Evolutionary conservation across 2,888 invertebrate species (phyloP).

Genomic region (Campoplex nolae): DNA sequence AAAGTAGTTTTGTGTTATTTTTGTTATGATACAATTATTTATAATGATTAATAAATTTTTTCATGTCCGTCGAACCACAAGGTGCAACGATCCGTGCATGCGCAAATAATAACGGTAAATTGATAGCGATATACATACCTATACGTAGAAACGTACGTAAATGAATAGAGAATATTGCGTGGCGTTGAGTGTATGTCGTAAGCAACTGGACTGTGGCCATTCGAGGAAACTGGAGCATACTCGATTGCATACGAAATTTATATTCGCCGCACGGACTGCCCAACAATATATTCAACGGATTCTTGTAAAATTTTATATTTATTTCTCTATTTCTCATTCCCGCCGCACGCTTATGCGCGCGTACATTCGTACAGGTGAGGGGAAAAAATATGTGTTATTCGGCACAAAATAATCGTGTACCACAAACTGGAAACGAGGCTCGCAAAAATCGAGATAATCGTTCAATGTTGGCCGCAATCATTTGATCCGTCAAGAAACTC

Average conservation of each 20-base stretch:
- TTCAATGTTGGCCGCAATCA: neutral
- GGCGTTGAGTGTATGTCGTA: conserved; percentile 62
- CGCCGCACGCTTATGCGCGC: neutral
- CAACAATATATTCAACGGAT: neutral
- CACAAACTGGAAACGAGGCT: conserved; percentile 1
- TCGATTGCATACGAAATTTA: conserved; percentile 61
- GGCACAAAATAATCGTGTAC: neutral
- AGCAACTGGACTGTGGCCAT: conserved; percentile 72
- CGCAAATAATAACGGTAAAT: conserved; percentile 57
- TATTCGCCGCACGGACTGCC: conserved; percentile 10
- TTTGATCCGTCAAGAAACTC: conserved; percentile 28
- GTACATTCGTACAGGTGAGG: neutral
- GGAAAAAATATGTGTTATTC: neutral
- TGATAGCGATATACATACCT: neutral
- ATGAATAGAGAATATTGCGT: conserved; percentile 55
- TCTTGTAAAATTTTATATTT: conserved; percentile 46
- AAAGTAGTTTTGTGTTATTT: neutral
- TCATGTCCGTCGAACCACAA: conserved; percentile 13
- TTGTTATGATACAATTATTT: neutral
- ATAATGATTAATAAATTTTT: neutral
- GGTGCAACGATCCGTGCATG: conserved; percentile 50
- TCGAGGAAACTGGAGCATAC: conserved; percentile 71
- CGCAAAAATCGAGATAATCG: conserved; percentile 56
- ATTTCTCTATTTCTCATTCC: neutral
- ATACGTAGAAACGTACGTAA: conserved; percentile 12